Base-by-base conservation (phyloP, 2,113 vertebrate genomes). In the Cromileptes altivelis region DNA sequence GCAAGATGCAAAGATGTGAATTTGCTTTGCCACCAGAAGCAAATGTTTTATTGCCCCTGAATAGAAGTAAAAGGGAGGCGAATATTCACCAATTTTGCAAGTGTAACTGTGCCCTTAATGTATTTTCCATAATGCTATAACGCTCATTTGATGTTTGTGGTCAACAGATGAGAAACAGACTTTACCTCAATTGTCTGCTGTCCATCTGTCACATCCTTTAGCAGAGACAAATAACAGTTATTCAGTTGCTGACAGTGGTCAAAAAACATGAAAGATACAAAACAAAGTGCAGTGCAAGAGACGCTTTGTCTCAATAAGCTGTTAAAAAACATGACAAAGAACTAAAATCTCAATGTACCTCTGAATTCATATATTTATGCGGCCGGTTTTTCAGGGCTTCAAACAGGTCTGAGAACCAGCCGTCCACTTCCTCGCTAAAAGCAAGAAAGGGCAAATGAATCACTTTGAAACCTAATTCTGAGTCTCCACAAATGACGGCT, bases 381-480 rank as follows among this genome's bases (percentile, higher is more conserved):
- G 85, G 78, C 1, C 74, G 75, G 64, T 75, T 68, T 52, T 90
- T 91, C 78, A 95, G 62, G 27, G 85, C 89, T 0, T 90, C 82
- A 64, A 68, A 87, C 52, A 95, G 81, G 67, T 68, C 91, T 69
- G n/a, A 23, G 79, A 90, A 92, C 95, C 94, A 95, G 12, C 62
- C 58, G 0, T 95, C 85, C 76, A 91, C 84, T 1, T 94, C 92
- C 1, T 37, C 12, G 1, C 95, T 96, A 14, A 42, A 89, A 74
- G 23, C 62, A 64, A 82, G 23, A 52, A 52, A 12, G 19, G 7
- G 33, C n/a, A 69, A 13, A 23, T 12, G 30, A 84, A 74, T 55
- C 21, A 73, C 71, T 71, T 60, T 12, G 49, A 56, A 78, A 57
- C 0, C 17, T 25, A 5, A 79, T 80, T 73, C 70, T 74, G 3